Evolutionary conservation across 2,113 vertebrate species (phyloP), one percentile per base, ranked within the genome.

Genomic region (Gallinago jamesoni): DNA sequence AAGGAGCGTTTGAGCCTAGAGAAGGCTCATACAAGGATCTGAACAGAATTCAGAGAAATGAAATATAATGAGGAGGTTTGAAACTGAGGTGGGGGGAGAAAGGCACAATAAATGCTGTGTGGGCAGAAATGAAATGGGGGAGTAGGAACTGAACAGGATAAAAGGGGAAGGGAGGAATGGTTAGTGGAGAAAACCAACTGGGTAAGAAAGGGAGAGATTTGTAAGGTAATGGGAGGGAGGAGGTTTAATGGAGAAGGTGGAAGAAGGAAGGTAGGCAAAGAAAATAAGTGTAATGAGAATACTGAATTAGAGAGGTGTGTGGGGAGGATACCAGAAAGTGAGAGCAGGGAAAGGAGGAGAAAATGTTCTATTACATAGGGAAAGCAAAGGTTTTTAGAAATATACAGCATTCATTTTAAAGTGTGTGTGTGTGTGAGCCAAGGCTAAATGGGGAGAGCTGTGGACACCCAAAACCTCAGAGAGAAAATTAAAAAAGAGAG

Each of bases 51-150:
- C 55, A 74, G 37, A 66, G 78, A 90, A 94, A 68, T 45, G 45
- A 87, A 90, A 77, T 85, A 50, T 80, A 89, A 94, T 87, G 47
- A 90, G 53, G 31, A 95, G 90, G 47, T 82, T 87, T 66, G 77
- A 85, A 96, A 94, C n/a, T 85, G 56, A 88, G 73, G 66, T 2
- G 0, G 66, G 76, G 83, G 50, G 53, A 89, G 76, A 75, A 84
- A 93, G 63, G 80, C 43, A 91, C 39, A 92, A 67, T 87, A 67
- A 6, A 4, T 62, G 31, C 50, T 62, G 53, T 92, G 94, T 94
- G 84, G 62, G 94, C 89, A 75, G 86, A 81, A 89, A 75, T 79
- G 57, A 90, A 92, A 90, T 89, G 84, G 69, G 45, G 57, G 84
- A 92, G 92, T 90, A 87, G 70, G 69, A 89, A 53, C 47, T 3